phyloP scores from a whole-genome alignment of 2,888 invertebrate species.

The Cataglyphis cursor region DNA sequence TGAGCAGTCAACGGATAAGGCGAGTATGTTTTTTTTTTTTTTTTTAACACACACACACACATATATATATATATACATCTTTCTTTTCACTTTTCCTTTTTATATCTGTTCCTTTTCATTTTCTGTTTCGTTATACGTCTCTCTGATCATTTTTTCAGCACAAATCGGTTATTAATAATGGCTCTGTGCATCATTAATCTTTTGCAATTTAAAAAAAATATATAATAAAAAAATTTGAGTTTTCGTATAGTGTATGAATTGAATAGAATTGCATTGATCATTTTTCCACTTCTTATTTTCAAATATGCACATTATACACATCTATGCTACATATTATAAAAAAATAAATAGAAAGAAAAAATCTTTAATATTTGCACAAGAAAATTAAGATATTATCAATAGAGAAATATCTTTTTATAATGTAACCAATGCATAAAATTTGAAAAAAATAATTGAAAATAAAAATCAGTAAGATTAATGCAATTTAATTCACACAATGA shows the following conservation, averaged over 20 bases:
- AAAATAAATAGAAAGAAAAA: too few relatives aligned
- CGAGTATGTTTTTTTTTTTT: conserved; percentile 65
- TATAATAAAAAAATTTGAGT: conserved; percentile 28
- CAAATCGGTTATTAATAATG: conserved; percentile 10
- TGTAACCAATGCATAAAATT: background rate
- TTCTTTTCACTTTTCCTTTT: conserved; percentile 30
- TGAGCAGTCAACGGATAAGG: conserved; percentile 79
- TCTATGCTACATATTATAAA: too few relatives aligned
- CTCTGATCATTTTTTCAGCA: conserved; percentile 24
- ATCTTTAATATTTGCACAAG: background rate
- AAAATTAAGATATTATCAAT: background rate
- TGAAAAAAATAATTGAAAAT: background rate
- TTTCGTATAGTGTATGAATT: conserved; percentile 2
- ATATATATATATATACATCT: background rate
- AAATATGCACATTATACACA: background rate
- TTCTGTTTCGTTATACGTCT: background rate
- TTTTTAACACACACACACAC: background rate
- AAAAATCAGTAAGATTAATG: background rate
- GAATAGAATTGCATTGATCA: conserved; percentile 5
- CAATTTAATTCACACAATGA: background rate
- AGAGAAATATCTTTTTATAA: background rate
- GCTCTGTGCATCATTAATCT: conserved; percentile 12
- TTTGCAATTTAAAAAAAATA: conserved; percentile 9
- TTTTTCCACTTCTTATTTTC: background rate
- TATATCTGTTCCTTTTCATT: background rate